Conservation (phyloP, 2,888 invertebrate species). For the Lysandra coridon region DNA sequence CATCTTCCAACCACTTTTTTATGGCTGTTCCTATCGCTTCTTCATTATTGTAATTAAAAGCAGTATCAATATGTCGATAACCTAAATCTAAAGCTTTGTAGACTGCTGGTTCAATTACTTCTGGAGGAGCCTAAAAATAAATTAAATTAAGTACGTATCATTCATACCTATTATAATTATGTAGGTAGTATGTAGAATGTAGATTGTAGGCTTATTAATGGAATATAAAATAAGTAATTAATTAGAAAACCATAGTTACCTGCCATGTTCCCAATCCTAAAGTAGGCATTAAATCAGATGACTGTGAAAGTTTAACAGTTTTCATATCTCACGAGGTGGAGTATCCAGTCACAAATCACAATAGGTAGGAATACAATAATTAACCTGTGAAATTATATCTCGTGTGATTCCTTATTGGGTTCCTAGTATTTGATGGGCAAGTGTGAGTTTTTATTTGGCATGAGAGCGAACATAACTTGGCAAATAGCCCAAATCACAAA, state of each 20-base stretch:
- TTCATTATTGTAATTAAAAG: slow-evolving; percentile 89
- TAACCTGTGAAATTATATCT: background rate
- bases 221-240: background rate
- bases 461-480: slow-evolving; percentile 33
- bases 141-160: background rate
- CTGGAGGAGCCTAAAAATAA: slow-evolving; percentile 78
- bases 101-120: slow-evolving; percentile 83
- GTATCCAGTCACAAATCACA: background rate
- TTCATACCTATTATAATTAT: background rate
- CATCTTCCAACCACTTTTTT: slow-evolving; percentile 82
- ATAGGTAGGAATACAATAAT: background rate
- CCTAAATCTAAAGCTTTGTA: slow-evolving; percentile 84
- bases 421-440: background rate
- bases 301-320: slow-evolving; percentile 67
- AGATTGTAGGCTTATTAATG: background rate
- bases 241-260: slow-evolving; percentile 55
- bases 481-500: slow-evolving; percentile 35
- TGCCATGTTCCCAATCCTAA: slow-evolving; percentile 88
- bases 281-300: slow-evolving; percentile 83
- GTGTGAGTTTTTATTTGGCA: background rate
- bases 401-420: background rate
- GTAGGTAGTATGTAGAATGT: background rate
- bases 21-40: slow-evolving; percentile 86
- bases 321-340: slow-evolving; percentile 44
- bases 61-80: slow-evolving; percentile 89